Base-by-base conservation (phyloP, 1,140 invertebrate species). In the Pseudomyrmex concolor region DNA sequence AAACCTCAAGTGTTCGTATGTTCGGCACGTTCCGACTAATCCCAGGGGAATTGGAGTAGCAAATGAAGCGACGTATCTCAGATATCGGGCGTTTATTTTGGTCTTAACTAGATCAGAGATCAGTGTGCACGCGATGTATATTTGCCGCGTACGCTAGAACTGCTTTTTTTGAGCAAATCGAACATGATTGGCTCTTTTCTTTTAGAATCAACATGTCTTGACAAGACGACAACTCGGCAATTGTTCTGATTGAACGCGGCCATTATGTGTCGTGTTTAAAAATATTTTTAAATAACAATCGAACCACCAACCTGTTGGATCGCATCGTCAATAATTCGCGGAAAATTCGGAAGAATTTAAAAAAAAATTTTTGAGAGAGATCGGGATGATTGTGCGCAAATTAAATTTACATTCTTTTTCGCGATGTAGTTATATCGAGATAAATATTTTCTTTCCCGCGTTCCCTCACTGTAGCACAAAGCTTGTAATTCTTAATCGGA, bases 1-100 rank as follows among this genome's bases (percentile, higher is more conserved):
- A 25, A 25, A 64, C 43, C 55, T 63, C 50, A 66, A 85, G 45
- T 57, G 76, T 19, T 66, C 73, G 76, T 34, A 25, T 17, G 51
- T 72, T 55, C 48, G 59, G 22, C 71, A 55, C 12, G 43, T 45
- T 70, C 9, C 45, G 43, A 19, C 50, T 50, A 67, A 72, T 64
- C 59, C 12, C 63, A 50, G 15, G 55, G 50, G 70, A 84, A 86
- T 67, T 68, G 43, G 57, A 25, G n/a, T 22, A 22, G 3, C 25
- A 71, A 85, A 57, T 45, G 34, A 57, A 2, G 54, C 50, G 50
- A 81, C 48, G 34, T 34, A 34, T 34, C 34, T 34, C 34, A 34
- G 34, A 34, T 34, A n/a, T n/a, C 51, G n/a, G 51, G 15, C 43
- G 70, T 67, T 48, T 48, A 57, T 25, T 2, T 71, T 34, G 3